Base-by-base conservation (phyloP, 2,113 vertebrate species). In the Lipophrys pholis region DNA sequence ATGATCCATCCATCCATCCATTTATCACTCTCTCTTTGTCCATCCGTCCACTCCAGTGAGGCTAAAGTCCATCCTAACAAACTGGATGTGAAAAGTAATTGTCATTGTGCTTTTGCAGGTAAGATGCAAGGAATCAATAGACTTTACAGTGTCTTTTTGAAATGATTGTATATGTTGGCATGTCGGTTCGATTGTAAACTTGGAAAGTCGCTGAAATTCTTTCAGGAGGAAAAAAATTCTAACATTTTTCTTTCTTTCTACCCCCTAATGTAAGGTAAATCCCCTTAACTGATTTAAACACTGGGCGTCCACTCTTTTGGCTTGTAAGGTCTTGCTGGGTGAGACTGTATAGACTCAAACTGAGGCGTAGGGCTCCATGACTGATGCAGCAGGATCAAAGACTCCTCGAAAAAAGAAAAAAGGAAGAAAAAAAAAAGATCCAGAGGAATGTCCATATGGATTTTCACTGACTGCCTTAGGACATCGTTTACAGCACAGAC, bases 381-480 rank as follows among this genome's bases (percentile, higher is more conserved):
- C 56, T 53, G 78, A 82, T 54, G 45, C 61, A 71, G 54, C 58
- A n/a, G 36, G 78, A 84, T 88, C 84, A 87, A 87, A 89, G 62
- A 7, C 53, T 56, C 17, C 1, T 21, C 0, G 11, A 6, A n/a
- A 4, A 35, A 41, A 59, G 48, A 48, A 51, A 72, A 56, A 67
- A 48, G 21, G 38, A 64, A 48, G 21, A 38, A 64, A 59, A 52
- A 48, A 51, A 72, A 56, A 67, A 48, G 21, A 59, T 41, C 21
- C 60, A 0, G 36, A 79, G 53, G 69, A 82, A 87, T 82, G 80
- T 69, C 81, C 82, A 78, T 85, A 83, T 83, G 85, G 87, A 73
- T 83, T 89, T 89, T 80, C 68, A 76, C 69, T 69, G 68, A 70
- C 67, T 15, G 75, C 80, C 70, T 73, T 14, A 73, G 82, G 87